phyloP scores from a whole-genome alignment of 2,113 vertebrate genomes.

The Pollachius pollachius region DNA sequence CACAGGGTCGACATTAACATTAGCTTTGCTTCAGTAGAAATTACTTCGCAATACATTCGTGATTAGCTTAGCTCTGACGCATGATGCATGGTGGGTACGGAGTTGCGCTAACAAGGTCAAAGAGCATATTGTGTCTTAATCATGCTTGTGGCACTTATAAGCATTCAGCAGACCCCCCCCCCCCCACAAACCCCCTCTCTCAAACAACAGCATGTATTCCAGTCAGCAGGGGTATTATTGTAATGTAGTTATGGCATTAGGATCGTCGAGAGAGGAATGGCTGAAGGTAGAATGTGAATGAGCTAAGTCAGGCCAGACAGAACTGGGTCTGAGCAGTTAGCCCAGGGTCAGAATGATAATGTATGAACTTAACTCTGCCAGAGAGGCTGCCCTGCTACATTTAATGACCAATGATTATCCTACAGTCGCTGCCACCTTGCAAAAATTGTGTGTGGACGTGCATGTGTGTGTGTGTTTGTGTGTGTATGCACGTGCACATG shows the following conservation, averaged over 20 bases:
- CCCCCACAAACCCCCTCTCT: slow-evolving; percentile 12
- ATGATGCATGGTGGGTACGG: slow-evolving; percentile 24
- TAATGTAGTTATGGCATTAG: slow-evolving; percentile 59
- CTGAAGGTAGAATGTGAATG: slow-evolving; percentile 59
- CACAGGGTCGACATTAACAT: slow-evolving; percentile 4
- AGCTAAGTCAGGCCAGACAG: slow-evolving; percentile 66
- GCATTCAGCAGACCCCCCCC: slow-evolving; percentile 19
- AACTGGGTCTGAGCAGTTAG: slow-evolving; percentile 66
- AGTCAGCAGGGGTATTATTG: slow-evolving; percentile 50
- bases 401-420: slow-evolving; percentile 46
- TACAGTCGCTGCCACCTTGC: slow-evolving; percentile 22
- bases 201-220: slow-evolving; percentile 20
- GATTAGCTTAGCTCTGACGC: slow-evolving; percentile 19
- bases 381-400: slow-evolving; percentile 42
- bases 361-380: slow-evolving; percentile 59
- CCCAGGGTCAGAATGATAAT: slow-evolving; percentile 66
- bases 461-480: no score
- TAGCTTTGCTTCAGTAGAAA: slow-evolving; percentile 22
- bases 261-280: slow-evolving; percentile 52
- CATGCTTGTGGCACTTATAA: slow-evolving; percentile 33
- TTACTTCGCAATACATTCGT: slow-evolving; percentile 23
- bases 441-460: slow-evolving; percentile 15
- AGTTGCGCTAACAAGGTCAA: slow-evolving; percentile 47
- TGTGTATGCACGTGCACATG: slow-evolving; percentile 5
- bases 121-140: slow-evolving; percentile 40